Evolutionary conservation across 1,140 invertebrate genomes (phyloP).

Genomic region (Saccostrea cuccullata): DNA sequence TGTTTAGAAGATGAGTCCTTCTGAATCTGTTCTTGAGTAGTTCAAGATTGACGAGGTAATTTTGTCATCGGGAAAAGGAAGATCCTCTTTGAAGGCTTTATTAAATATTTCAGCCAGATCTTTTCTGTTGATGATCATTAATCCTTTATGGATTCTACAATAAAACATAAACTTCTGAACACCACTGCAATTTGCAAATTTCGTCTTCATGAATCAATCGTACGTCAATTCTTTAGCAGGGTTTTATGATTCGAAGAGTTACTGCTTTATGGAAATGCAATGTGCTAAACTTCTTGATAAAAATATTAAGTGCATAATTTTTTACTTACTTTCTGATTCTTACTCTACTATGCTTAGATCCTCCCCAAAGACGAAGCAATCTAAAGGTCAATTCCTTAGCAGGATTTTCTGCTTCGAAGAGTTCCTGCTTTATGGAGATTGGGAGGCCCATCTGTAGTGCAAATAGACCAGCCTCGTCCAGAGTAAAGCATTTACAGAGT

Average conservation of each 20-base stretch:
- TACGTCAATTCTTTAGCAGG: too few relatives aligned
- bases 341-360: not conserved
- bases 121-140: not conserved
- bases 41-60: too few relatives aligned
- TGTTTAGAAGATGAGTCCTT: too few relatives aligned
- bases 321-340: slow-evolving; percentile 8
- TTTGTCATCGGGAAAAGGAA: not conserved
- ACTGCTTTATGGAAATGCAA: too few relatives aligned
- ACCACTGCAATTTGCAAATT: too few relatives aligned
- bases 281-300: too few relatives aligned
- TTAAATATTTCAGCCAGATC: not conserved
- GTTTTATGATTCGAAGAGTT: too few relatives aligned
- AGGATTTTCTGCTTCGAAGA: not conserved
- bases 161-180: too few relatives aligned
- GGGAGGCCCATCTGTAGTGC: not conserved
- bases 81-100: not conserved
- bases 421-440: not conserved
- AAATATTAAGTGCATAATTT: too few relatives aligned
- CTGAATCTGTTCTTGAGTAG: too few relatives aligned
- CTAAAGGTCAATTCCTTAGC: not conserved
- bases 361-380: not conserved
- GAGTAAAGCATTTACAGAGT: not conserved
- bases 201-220: too few relatives aligned
- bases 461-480: not conserved
- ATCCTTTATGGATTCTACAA: not conserved